A percentile compares a stretch with the other conserved stretches of the same genome.
phyloP scores from a whole-genome alignment of 1,140 invertebrate species.

The Drosophila sp. region DNA sequence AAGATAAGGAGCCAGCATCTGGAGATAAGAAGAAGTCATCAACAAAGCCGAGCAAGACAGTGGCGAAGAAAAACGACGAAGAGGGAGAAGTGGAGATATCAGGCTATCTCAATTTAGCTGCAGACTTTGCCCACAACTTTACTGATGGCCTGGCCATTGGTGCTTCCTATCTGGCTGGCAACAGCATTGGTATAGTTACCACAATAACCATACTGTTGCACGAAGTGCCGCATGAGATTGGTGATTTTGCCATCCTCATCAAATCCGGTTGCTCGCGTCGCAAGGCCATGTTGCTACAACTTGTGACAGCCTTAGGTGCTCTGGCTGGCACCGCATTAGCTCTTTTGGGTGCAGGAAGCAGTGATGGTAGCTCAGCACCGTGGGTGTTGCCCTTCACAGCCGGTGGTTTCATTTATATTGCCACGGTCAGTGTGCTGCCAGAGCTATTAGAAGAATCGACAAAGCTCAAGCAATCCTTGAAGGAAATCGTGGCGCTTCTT shows the following conservation, averaged over 20 bases:
- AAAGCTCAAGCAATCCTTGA: slow-evolving; percentile 89
- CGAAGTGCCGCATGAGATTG: slow-evolving; percentile 98
- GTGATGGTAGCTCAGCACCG: slow-evolving; percentile 90
- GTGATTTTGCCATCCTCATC: slow-evolving; percentile 98
- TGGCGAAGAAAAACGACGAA: slow-evolving; percentile 56
- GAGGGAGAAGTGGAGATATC: slow-evolving; percentile 89
- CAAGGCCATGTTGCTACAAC: slow-evolving; percentile 96
- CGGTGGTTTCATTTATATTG: slow-evolving; percentile 98
- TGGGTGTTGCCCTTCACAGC: slow-evolving; percentile 99
- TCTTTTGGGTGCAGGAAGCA: slow-evolving; percentile 86
- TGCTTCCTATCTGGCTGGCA: slow-evolving; percentile 95
- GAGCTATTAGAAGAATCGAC: slow-evolving; percentile 94
- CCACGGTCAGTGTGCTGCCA: slow-evolving; percentile 95
- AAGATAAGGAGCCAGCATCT: slow-evolving; percentile 59
- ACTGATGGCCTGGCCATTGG: slow-evolving; percentile 98
- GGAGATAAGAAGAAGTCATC: slow-evolving; percentile 79
- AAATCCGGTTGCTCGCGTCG: slow-evolving; percentile 95
- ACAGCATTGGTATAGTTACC: slow-evolving; percentile 94
- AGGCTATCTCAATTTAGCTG: slow-evolving; percentile 97
- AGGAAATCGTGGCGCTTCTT: slow-evolving; percentile 92
- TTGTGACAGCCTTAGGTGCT: slow-evolving; percentile 97
- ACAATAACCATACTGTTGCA: slow-evolving; percentile 96
- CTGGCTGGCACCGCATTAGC: slow-evolving; percentile 95
- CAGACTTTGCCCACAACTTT: slow-evolving; percentile 98
- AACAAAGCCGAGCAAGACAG: slow-evolving; percentile 74